Evolutionary conservation across 1,140 invertebrate genomes (phyloP), one percentile per base, ranked within the genome.

Genomic region (Euwallacea fornicatus): DNA sequence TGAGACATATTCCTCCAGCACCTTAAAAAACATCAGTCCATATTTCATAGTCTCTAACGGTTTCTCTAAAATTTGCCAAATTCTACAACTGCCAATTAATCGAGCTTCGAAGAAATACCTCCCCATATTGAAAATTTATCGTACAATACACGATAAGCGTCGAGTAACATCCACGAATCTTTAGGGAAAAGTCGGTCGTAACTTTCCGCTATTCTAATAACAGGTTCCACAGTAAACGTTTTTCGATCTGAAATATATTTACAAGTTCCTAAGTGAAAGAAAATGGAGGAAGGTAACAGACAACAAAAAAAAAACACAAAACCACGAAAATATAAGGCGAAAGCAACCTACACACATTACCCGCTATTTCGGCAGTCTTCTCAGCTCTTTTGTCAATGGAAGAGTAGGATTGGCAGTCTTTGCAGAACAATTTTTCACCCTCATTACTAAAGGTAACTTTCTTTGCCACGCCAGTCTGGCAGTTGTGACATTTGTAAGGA

Each of bases 41-140:
- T 72, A 72, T 66, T 61, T 72, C 0, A 66, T 41, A 6, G 42
- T 54, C 15, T 66, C 64, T 16, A 65, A 8, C 13, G 69, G 69
- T 16, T 66, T 42, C 43, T 71, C 69, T 71, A n/a, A 21, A 69
- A 62, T 11, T 33, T 33, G 21, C 21, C 21, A 33, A 33, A 33
- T 33, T 33, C 21, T 33, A 33, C 21, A 33, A 33, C 21, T 33
- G 21, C 21, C 21, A 33, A 33, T 33, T 33, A 33, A 33, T 33
- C 4, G 21, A 33, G 4, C 21, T 33, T 33, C 21, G 4, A 33
- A 33, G 21, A 33, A 33, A 33, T 33, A 66, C 62, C 69, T 42
- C 33, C 55, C 62, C 50, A 53, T 50, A 16, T 33, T 21, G 15
- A 50, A 65, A 65, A 47, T 15, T 71, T 65, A 7, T 71, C 69